Percentiles rank a stretch among this genome's conserved stretches.
These are phyloP conservation scores for Galerucella nymphaeae DNA, from an alignment of 2,888 invertebrate species.

Conservation along the genomic window DNA sequence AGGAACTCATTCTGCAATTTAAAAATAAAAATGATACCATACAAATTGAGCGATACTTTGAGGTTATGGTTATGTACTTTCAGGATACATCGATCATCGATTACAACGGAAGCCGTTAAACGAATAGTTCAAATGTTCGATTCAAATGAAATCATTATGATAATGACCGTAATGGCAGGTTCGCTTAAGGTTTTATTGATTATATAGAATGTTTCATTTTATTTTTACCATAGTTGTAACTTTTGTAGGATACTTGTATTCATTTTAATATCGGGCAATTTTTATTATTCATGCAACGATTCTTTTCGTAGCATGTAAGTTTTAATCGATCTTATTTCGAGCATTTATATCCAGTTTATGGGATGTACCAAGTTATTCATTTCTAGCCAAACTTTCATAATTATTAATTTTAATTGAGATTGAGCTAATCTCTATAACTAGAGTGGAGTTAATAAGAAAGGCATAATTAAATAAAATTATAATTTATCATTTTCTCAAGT, in stretches of 20 bases:
- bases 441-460: too few relatives aligned
- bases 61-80: background rate
- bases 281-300: background rate
- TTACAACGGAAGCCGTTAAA: background rate
- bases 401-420: too few relatives aligned
- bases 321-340: slow-evolving; percentile 3
- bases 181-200: background rate
- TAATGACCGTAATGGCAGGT: background rate
- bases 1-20: background rate
- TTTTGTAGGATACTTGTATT: background rate
- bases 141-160: background rate
- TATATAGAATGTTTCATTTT: background rate
- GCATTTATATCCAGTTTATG: background rate
- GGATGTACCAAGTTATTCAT: background rate
- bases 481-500: too few relatives aligned
- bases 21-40: background rate
- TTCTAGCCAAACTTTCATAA: background rate
- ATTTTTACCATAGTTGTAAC: background rate
- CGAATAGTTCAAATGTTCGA: background rate
- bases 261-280: background rate
- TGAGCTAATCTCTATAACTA: too few relatives aligned
- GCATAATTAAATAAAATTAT: too few relatives aligned
- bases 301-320: background rate
- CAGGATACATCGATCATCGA: background rate
- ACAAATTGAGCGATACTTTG: background rate